Conservation (phyloP, 2,888 invertebrate species). For the Drosophila melanosoma region DNA sequence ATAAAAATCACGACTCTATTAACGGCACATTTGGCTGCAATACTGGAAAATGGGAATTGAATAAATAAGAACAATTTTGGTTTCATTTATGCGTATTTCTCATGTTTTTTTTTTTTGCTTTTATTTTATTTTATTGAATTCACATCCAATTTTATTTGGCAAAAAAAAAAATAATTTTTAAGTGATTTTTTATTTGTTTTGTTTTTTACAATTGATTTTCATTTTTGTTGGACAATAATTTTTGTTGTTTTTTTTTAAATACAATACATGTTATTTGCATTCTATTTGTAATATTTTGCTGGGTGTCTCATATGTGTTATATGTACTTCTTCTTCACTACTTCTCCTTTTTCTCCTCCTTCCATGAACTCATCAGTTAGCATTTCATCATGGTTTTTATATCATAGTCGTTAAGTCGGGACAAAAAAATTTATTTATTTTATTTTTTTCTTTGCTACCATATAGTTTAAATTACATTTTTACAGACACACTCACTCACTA, state of each 20-base stretch:
- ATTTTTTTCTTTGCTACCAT: slow-evolving; percentile 45
- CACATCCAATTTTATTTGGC: slow-evolving; percentile 34
- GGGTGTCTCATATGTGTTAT: slow-evolving; percentile 45
- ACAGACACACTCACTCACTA: slow-evolving; percentile 45
- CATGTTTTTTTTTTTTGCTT: slow-evolving; percentile 44
- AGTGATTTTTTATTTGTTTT: slow-evolving; percentile 21
- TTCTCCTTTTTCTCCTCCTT: neutral
- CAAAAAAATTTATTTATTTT: slow-evolving; percentile 65
- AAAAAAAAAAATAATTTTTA: slow-evolving; percentile 34
- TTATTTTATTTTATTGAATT: slow-evolving; percentile 50
- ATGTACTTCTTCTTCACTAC: slow-evolving; percentile 20
- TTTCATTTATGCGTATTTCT: slow-evolving; percentile 64
- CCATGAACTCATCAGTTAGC: neutral
- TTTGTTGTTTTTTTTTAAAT: slow-evolving; percentile 51
- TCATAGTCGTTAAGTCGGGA: slow-evolving; percentile 30
- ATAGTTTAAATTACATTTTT: slow-evolving; percentile 78
- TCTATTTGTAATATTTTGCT: slow-evolving; percentile 55
- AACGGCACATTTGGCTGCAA: slow-evolving; percentile 27
- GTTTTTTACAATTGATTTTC: slow-evolving; percentile 62
- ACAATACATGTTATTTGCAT: slow-evolving; percentile 62
- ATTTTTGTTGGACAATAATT: slow-evolving; percentile 74
- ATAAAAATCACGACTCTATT: slow-evolving; percentile 48
- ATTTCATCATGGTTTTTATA: slow-evolving; percentile 35
- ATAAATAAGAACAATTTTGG: slow-evolving; percentile 39
- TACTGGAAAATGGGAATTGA: slow-evolving; percentile 4